Evolutionary conservation across 2,888 invertebrate genomes (phyloP).

Genomic region (Drosophila testacea): DNA sequence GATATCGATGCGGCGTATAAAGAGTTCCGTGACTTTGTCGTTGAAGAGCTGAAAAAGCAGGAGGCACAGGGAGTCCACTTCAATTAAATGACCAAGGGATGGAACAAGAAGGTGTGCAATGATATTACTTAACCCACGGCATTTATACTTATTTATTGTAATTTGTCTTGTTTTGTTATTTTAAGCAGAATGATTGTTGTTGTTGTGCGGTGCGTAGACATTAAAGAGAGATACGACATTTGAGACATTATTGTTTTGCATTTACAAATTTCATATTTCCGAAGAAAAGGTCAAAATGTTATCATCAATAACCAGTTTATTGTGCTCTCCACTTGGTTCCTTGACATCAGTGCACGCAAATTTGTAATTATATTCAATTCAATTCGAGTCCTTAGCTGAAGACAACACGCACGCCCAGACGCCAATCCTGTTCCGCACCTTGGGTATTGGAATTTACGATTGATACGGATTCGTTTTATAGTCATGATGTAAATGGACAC

Average conservation of each 20-base stretch:
- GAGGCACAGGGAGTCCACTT: slow-evolving; percentile 86
- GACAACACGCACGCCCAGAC: slow-evolving; percentile 73
- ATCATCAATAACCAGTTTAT: slow-evolving; percentile 30
- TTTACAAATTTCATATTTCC: slow-evolving; percentile 29
- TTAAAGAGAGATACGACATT: slow-evolving; percentile 25
- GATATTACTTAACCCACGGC: slow-evolving; percentile 38
- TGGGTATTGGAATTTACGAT: slow-evolving; percentile 44
- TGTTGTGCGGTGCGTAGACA: slow-evolving; percentile 39
- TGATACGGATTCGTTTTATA: slow-evolving; percentile 75
- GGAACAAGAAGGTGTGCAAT: slow-evolving; percentile 26
- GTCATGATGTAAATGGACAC: slow-evolving; percentile 83
- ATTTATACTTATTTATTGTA: slow-evolving; percentile 50
- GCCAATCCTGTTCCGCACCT: slow-evolving; percentile 79
- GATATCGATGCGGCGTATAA: slow-evolving; percentile 92
- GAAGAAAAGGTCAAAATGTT: slow-evolving; percentile 56
- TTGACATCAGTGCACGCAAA: slow-evolving; percentile 45
- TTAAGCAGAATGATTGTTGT: slow-evolving; percentile 63
- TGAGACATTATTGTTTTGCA: slow-evolving; percentile 42
- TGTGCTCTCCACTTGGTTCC: not conserved
- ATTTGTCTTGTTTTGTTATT: slow-evolving; percentile 29
- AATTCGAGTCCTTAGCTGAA: slow-evolving; percentile 54
- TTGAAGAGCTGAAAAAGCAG: slow-evolving; percentile 87
- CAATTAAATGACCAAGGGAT: slow-evolving; percentile 31
- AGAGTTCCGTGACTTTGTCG: slow-evolving; percentile 89
- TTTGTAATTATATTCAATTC: slow-evolving; percentile 14